These are phyloP conservation scores for Lepeophtheirus nordmannii DNA, from an alignment of 2,888 invertebrate species.

Conservation along the genomic window DNA sequence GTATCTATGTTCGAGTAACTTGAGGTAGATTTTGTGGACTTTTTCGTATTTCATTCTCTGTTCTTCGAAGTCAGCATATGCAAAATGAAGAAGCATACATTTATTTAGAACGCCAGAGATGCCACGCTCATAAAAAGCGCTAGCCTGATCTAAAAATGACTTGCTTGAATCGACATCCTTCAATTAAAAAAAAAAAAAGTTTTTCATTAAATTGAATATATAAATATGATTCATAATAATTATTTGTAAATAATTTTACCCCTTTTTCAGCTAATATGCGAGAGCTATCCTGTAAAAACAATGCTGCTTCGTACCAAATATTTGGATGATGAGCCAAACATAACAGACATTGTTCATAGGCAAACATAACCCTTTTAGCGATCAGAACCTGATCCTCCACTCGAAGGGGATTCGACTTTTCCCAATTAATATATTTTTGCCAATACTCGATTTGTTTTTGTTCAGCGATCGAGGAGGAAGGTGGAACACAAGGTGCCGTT, in stretches of 20 bases:
- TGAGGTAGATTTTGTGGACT: slow-evolving; percentile 87
- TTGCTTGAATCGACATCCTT: slow-evolving; percentile 85
- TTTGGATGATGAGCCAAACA: slow-evolving; percentile 95
- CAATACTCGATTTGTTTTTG: slow-evolving; percentile 63
- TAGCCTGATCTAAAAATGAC: slow-evolving; percentile 82
- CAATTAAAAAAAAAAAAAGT: slow-evolving; percentile 29
- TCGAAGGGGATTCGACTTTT: slow-evolving; percentile 84
- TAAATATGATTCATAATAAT: background rate
- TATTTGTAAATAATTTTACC: slow-evolving; percentile 45
- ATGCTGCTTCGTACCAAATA: slow-evolving; percentile 96
- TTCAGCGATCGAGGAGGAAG: slow-evolving; percentile 44
- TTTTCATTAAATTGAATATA: background rate
- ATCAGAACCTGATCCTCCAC: slow-evolving; percentile 78
- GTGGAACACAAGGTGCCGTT: slow-evolving; percentile 91
- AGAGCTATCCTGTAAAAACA: slow-evolving; percentile 86
- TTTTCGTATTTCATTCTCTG: slow-evolving; percentile 87
- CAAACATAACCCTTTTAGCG: slow-evolving; percentile 90
- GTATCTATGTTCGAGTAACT: slow-evolving; percentile 69
- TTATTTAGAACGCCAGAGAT: slow-evolving; percentile 72
- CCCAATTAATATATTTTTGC: slow-evolving; percentile 97
- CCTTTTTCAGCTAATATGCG: slow-evolving; percentile 87
- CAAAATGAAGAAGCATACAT: slow-evolving; percentile 87
- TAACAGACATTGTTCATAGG: slow-evolving; percentile 89
- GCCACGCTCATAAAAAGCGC: slow-evolving; percentile 84
- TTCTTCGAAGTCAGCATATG: slow-evolving; percentile 97